Evolutionary conservation across 2,797 vertebrate genomes (phyloP), one percentile per base, ranked within the genome.

Genomic region (Scyliorhinus canicula): DNA sequence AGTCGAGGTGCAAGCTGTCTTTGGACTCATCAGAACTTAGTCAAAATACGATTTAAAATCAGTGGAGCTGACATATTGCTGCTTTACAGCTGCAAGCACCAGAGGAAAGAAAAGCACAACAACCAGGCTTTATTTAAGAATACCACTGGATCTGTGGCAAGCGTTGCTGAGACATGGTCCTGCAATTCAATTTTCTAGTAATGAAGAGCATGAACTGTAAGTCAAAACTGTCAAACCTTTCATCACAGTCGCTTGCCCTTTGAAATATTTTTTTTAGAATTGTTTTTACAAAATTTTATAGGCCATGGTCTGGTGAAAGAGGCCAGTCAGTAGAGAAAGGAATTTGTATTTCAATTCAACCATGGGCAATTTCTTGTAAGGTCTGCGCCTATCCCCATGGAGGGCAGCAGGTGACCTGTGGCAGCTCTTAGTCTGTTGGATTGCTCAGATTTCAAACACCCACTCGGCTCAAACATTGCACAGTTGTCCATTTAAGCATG

Each of bases 381-480:
- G 97, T 97, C 97, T 96, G 95, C 96, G 96, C 96, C 96, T 95
- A 96, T 98, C 96, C 97, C 97, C 95, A 95, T 3, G 96, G 97
- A 97, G 96, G 60, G 60, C 97, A 96, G 97, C 97, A 97, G 98
- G 97, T 98, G 98, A 99, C 98, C 98, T 97, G 97, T 97, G 98
- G 97, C 97, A 98, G 97, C 97, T 98, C 98, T 97, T 97, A 96
- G 97, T 96, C 97, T 97, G 97, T 96, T 96, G 95, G 95, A 96
- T 97, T 96, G 98, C 98, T 98, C 97, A 96, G 95, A 98, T 99
- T 99, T 99, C 98, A 98, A 98, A 98, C 88, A 63, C 97, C 96
- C 95, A 96, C 97, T 98, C 97, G 95, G 97, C 97, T 98, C 97
- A 96, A 97, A 97, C 96, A 97, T 98, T 98, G 97, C 97, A 95